Evolutionary conservation across 2,797 vertebrate genomes (phyloP).

Genomic region (Vultur gryphus): DNA sequence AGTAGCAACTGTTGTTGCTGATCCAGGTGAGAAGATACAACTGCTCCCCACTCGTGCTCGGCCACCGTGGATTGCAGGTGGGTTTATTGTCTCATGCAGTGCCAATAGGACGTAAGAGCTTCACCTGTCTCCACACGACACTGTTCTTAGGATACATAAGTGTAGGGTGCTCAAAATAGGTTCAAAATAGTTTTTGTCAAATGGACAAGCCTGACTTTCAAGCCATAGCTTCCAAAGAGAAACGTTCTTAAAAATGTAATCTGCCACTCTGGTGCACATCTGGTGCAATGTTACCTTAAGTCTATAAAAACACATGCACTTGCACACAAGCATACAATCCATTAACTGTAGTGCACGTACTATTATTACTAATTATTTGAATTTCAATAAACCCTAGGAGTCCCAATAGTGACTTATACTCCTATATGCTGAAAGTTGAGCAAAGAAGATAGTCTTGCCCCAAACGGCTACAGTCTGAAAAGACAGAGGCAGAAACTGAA

Average conservation of each 20-base stretch:
- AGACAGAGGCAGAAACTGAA: background rate
- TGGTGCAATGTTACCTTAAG: background rate
- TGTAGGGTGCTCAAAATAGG: background rate
- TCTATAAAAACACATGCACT: background rate
- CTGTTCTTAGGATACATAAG: background rate
- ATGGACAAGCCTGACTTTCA: background rate
- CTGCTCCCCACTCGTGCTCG: background rate
- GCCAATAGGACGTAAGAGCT: background rate
- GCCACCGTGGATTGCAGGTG: background rate
- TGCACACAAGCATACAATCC: background rate
- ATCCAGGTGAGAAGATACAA: background rate
- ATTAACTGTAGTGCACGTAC: accelerated
- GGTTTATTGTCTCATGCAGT: background rate
- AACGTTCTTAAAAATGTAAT: background rate
- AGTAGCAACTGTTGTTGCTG: background rate
- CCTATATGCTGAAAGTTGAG: background rate
- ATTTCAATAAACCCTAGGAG: background rate
- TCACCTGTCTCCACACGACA: background rate
- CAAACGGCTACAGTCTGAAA: background rate
- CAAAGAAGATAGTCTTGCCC: background rate
- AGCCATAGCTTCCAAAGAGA: background rate
- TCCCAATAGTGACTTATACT: background rate
- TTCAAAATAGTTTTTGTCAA: background rate
- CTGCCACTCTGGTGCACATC: background rate
- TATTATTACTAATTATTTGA: background rate